Evolutionary conservation across 2,888 invertebrate genomes (phyloP).

Genomic region (Acleris laterana): DNA sequence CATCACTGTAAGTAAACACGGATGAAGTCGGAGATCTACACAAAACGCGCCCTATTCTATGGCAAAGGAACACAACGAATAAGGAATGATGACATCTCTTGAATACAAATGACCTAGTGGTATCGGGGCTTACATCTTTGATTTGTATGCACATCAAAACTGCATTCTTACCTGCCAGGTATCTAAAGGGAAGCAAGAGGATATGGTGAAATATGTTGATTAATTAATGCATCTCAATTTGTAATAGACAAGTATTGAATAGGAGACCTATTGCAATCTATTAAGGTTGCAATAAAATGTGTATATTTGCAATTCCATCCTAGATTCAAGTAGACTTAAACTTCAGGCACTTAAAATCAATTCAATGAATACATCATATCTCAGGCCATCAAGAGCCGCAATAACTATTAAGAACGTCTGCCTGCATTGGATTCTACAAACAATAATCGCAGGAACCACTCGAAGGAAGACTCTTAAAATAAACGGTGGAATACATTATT

Average conservation of each 20-base stretch:
- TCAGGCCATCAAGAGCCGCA: conserved; percentile 15
- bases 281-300: neutral
- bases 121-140: conserved; percentile 27
- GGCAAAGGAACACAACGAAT: conserved; percentile 28
- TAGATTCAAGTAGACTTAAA: conserved; percentile 17
- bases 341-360: conserved; percentile 13
- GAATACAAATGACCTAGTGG: conserved; percentile 32
- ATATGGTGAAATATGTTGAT: neutral
- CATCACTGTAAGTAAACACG: neutral
- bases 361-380: conserved; percentile 32
- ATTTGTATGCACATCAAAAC: conserved; percentile 32
- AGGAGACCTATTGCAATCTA: neutral
- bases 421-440: conserved; percentile 42
- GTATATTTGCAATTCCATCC: neutral
- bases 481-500: conserved; percentile 42
- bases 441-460: conserved; percentile 41
- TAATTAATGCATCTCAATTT: neutral
- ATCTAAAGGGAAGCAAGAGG: neutral
- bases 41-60: conserved; percentile 22
- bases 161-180: conserved; percentile 1
- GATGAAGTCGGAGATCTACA: neutral
- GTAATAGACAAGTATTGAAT: neutral
- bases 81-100: conserved; percentile 28
- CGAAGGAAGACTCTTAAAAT: conserved; percentile 41
- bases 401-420: conserved; percentile 21